phyloP scores from a whole-genome alignment of 2,113 vertebrate genomes.

The Grammomys dolichurus region DNA sequence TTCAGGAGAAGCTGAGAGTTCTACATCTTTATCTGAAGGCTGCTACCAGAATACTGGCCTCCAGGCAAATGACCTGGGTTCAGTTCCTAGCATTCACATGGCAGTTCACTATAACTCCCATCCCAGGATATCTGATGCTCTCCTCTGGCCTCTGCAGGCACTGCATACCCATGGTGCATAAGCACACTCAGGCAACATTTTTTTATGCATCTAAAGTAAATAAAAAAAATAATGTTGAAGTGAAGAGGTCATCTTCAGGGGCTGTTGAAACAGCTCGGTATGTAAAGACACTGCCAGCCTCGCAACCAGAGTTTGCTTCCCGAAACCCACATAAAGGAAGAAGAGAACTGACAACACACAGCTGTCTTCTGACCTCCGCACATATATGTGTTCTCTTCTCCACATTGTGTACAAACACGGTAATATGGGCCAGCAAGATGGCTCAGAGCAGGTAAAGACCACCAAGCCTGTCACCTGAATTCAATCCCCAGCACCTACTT shows the following conservation, averaged over 20 bases:
- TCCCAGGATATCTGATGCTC: neutral
- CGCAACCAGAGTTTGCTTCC: neutral
- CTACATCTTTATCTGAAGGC: too few species aligned
- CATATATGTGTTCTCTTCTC: neutral
- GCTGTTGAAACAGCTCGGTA: neutral
- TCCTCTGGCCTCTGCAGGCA: neutral
- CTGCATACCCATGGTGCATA: neutral
- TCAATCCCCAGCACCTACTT: neutral
- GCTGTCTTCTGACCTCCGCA: neutral
- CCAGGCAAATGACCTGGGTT: neutral
- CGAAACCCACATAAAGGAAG: neutral
- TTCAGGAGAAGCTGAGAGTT: too few species aligned
- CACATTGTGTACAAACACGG: neutral
- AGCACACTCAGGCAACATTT: neutral
- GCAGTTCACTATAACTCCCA: neutral
- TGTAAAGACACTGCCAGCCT: neutral
- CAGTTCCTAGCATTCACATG: neutral
- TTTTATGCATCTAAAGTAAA: neutral
- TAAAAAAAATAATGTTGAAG: neutral
- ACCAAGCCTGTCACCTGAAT: neutral
- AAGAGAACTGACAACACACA: neutral
- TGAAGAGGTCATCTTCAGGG: neutral
- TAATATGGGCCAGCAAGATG: neutral
- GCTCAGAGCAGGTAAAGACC: neutral
- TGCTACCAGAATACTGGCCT: too few species aligned